Percentiles rank a stretch among this genome's conserved stretches.
phyloP scores from a whole-genome alignment of 2,113 vertebrate genomes.

The Ranitomeya imitator region DNA sequence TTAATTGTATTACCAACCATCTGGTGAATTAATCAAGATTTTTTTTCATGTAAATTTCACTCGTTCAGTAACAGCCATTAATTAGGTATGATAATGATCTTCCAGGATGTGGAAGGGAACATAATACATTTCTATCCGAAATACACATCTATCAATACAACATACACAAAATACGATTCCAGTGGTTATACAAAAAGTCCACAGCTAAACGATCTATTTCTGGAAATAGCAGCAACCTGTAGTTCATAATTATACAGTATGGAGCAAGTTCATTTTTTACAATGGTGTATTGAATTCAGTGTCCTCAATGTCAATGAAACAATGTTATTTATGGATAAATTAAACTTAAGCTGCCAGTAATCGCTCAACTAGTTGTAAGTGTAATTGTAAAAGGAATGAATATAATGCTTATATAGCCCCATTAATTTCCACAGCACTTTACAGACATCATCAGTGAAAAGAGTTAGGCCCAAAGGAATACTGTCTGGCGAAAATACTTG shows the following conservation, averaged over 20 bases:
- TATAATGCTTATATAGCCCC: no score
- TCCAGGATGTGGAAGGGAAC: not conserved
- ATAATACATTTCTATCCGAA: not conserved
- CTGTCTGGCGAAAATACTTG: not conserved
- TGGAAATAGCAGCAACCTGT: not conserved
- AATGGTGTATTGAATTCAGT: no score
- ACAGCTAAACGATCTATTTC: not conserved
- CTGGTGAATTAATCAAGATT: not conserved
- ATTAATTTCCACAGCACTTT: no score
- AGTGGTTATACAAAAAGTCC: not conserved
- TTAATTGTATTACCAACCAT: no score
- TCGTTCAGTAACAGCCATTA: not conserved
- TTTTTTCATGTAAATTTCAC: not conserved
- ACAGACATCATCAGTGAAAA: not conserved
- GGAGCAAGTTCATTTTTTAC: no score
- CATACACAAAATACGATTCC: not conserved
- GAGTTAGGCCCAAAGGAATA: not conserved
- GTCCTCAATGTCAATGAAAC: no score
- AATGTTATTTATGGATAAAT: no score
- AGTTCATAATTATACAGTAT: not conserved
- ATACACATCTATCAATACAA: conserved; percentile 6
- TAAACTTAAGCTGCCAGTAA: no score
- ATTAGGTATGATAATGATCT: not conserved
- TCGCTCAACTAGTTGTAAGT: no score
- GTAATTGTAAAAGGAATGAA: no score